phyloP scores from a whole-genome alignment of 2,113 vertebrate genomes.

The Peromyscus californicus region DNA sequence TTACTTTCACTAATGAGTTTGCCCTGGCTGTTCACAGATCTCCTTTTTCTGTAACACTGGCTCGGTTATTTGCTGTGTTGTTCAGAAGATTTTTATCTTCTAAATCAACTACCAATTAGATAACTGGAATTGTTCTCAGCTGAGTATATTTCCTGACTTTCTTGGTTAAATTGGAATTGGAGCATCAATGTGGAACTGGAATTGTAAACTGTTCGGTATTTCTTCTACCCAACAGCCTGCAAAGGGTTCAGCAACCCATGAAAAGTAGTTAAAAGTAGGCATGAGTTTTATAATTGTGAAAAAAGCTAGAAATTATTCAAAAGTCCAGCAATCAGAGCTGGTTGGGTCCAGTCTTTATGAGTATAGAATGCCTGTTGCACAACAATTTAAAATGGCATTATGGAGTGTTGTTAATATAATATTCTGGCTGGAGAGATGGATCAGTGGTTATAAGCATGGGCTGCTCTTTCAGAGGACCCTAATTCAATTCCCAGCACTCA shows the following conservation, averaged over 20 bases:
- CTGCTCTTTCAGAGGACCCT: neutral
- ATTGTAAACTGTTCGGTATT: constrained; percentile 24
- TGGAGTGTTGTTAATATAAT: constrained; percentile 54
- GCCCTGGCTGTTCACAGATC: neutral
- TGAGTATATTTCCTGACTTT: neutral
- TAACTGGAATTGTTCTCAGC: neutral
- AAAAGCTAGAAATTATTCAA: constrained; percentile 36
- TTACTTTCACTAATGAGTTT: neutral
- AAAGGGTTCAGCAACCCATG: constrained; percentile 35
- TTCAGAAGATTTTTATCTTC: constrained; percentile 49
- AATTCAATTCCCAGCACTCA: neutral
- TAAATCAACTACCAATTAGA: neutral
- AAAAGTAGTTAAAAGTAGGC: constrained; percentile 61
- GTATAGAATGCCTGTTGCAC: neutral
- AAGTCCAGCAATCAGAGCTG: neutral
- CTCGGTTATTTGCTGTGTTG: neutral
- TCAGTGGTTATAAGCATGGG: neutral
- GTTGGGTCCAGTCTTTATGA: constrained; percentile 29
- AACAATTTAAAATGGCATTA: constrained; percentile 56
- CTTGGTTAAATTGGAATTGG: constrained; percentile 53
- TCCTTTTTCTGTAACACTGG: neutral
- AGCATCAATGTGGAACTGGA: constrained; percentile 1
- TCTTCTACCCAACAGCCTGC: constrained; percentile 25
- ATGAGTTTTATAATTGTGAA: constrained; percentile 56
- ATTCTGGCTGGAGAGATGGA: neutral